phyloP scores from a whole-genome alignment of 1,140 invertebrate genomes.

The Hycleus cichorii region DNA sequence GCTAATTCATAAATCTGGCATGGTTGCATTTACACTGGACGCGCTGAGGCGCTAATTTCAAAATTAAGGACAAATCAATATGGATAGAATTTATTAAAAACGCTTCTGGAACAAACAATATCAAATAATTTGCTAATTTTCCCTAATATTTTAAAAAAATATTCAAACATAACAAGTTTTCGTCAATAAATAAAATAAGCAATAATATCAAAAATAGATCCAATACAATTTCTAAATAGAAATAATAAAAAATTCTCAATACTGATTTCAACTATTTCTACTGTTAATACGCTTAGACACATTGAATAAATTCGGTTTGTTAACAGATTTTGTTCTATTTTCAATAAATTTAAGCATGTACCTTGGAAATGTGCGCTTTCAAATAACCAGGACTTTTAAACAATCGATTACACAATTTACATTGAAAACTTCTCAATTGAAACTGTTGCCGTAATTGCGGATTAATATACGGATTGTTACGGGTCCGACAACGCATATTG shows the following conservation, averaged over 20 bases:
- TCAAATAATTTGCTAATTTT: too few relatives aligned
- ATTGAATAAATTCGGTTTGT: neutral
- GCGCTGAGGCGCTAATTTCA: too few relatives aligned
- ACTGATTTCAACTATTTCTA: neutral
- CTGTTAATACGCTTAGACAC: neutral
- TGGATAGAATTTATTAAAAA: too few relatives aligned
- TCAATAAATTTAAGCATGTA: slow-evolving; percentile 17
- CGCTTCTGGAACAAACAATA: too few relatives aligned
- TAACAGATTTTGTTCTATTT: too few relatives aligned
- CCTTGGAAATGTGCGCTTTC: slow-evolving; percentile 36
- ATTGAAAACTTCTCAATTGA: slow-evolving; percentile 35
- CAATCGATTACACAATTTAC: slow-evolving; percentile 35
- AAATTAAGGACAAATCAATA: too few relatives aligned
- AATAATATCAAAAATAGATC: too few relatives aligned
- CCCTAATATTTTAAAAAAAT: too few relatives aligned
- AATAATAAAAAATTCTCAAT: slow-evolving; percentile 1
- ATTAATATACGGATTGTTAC: slow-evolving; percentile 38
- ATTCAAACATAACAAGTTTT: too few relatives aligned
- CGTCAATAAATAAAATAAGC: too few relatives aligned
- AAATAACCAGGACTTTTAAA: slow-evolving; percentile 41
- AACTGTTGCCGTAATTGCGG: slow-evolving; percentile 38
- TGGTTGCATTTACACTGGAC: too few relatives aligned
- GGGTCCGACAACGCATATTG: slow-evolving; percentile 32
- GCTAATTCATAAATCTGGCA: too few relatives aligned
- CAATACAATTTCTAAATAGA: neutral